Conservation (phyloP, 2,113 vertebrate genomes). For the Trichomycterus rosablanca region DNA sequence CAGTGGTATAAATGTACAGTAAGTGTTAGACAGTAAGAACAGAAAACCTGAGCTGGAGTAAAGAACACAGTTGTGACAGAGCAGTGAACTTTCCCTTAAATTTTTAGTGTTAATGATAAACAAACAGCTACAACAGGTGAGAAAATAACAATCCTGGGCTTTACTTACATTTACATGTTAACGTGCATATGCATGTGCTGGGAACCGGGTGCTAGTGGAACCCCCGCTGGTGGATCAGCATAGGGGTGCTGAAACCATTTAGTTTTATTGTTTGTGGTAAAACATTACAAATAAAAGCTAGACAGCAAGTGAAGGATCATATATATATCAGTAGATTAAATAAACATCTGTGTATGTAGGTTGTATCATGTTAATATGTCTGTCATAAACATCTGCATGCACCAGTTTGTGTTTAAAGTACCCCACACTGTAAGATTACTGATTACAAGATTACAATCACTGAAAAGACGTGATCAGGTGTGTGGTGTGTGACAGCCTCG, state of each 20-base stretch:
- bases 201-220: slow-evolving; percentile 39
- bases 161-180: too few species aligned
- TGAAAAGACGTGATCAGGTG: too few species aligned
- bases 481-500: too few species aligned
- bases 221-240: slow-evolving; percentile 52
- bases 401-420: too few species aligned
- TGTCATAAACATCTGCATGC: too few species aligned
- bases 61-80: slow-evolving; percentile 33
- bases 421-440: too few species aligned
- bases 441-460: too few species aligned
- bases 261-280: slow-evolving; percentile 49
- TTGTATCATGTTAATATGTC: too few species aligned
- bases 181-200: slow-evolving; percentile 1
- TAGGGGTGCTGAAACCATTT: slow-evolving; percentile 54
- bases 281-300: slow-evolving; percentile 60
- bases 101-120: slow-evolving; percentile 57
- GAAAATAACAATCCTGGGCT: slow-evolving; percentile 32
- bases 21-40: too few species aligned
- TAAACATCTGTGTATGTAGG: slow-evolving; percentile 49
- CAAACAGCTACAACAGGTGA: slow-evolving; percentile 33
- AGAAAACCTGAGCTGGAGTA: slow-evolving; percentile 9
- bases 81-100: slow-evolving; percentile 52
- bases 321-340: slow-evolving; percentile 60
- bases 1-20: too few species aligned
- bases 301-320: slow-evolving; percentile 26